phyloP scores from a whole-genome alignment of 1,140 invertebrate genomes.

The Pissodes strobi region DNA sequence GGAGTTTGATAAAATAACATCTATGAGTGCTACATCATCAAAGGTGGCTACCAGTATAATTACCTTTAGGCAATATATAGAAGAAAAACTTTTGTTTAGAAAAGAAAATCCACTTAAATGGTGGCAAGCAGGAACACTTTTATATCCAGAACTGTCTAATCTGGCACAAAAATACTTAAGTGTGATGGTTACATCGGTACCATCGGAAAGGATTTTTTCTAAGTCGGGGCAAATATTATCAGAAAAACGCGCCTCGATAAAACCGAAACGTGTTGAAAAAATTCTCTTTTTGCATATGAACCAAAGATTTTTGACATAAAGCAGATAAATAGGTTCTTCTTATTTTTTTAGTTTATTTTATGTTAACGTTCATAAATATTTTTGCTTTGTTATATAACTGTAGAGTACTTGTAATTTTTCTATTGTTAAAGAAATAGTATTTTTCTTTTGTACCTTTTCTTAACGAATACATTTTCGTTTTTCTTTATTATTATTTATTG shows the following conservation, averaged over 20 bases:
- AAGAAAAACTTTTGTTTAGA: conserved; percentile 42
- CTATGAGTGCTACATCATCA: conserved; percentile 40
- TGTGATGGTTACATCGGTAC: not conserved
- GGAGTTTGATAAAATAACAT: conserved; percentile 41
- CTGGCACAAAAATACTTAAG: not conserved
- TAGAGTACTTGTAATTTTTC: too few relatives aligned
- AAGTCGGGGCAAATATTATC: too few relatives aligned
- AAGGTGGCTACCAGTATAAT: conserved; percentile 39
- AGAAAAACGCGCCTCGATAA: not conserved
- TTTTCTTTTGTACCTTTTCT: too few relatives aligned
- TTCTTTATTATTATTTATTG: too few relatives aligned
- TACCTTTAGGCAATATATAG: conserved; percentile 47
- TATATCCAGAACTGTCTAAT: conserved; percentile 4
- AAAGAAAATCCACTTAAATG: conserved; percentile 37
- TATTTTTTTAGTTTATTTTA: too few relatives aligned
- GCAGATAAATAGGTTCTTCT: too few relatives aligned
- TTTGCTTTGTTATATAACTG: too few relatives aligned
- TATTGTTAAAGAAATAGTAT: too few relatives aligned
- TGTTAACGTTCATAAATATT: too few relatives aligned
- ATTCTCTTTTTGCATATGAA: conserved; percentile 9
- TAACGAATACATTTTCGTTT: too few relatives aligned
- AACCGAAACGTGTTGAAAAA: too few relatives aligned
- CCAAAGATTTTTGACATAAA: conserved; percentile 1
- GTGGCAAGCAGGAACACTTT: not conserved
- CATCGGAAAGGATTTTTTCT: too few relatives aligned